These are phyloP conservation scores for Philotrypesis tridentata DNA, from an alignment of 1,140 invertebrate genomes.

Conservation along the genomic window DNA sequence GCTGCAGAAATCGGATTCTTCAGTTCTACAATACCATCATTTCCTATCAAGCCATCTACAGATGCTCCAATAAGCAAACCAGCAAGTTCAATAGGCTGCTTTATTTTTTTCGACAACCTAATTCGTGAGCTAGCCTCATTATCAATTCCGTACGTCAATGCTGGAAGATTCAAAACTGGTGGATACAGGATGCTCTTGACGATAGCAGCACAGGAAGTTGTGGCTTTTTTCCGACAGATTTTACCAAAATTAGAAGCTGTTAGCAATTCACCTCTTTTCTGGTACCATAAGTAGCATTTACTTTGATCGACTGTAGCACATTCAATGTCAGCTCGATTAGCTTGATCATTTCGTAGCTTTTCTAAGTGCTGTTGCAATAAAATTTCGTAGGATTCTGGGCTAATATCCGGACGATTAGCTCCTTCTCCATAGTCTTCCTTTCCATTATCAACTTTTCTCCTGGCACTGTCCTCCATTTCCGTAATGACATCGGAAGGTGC, in stretches of 20 bases:
- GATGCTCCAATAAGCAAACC: slow-evolving; percentile 67
- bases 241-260: slow-evolving; percentile 66
- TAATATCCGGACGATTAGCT: slow-evolving; percentile 28
- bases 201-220: too few species aligned
- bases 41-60: slow-evolving; percentile 67
- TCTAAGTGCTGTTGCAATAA: slow-evolving; percentile 7
- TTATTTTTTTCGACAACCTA: neutral
- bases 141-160: slow-evolving; percentile 58
- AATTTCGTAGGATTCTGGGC: neutral
- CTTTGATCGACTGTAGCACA: slow-evolving; percentile 56
- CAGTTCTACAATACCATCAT: slow-evolving; percentile 63
- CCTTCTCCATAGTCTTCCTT: neutral
- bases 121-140: slow-evolving; percentile 54
- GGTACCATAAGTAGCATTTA: slow-evolving; percentile 56
- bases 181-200: slow-evolving; percentile 56
- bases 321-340: slow-evolving; percentile 50
- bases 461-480: neutral
- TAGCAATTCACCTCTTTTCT: slow-evolving; percentile 54
- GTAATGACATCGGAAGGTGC: neutral
- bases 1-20: slow-evolving; percentile 61
- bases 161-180: slow-evolving; percentile 44
- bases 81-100: neutral
- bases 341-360: slow-evolving; percentile 15
- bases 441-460: neutral
- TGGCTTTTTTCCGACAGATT: slow-evolving; percentile 55